Evolutionary conservation across 2,888 invertebrate species (phyloP).

Genomic region (Luperina testacea): DNA sequence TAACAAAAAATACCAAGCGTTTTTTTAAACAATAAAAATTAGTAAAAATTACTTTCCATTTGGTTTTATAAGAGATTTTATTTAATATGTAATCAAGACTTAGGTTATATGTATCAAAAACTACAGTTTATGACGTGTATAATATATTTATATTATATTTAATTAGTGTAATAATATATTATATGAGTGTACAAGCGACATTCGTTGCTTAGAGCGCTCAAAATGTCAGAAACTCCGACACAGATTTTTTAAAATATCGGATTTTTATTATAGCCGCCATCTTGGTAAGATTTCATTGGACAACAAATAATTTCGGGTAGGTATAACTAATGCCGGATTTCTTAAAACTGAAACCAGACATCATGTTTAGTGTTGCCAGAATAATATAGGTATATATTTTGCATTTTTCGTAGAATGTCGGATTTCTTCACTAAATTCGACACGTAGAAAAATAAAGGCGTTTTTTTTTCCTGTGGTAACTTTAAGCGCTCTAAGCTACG

Average conservation of each 20-base stretch:
- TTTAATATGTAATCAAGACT: slow-evolving; percentile 52
- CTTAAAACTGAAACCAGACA: slow-evolving; percentile 58
- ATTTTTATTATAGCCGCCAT: not conserved
- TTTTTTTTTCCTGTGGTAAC: not conserved
- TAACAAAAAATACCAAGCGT: slow-evolving; percentile 64
- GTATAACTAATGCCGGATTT: slow-evolving; percentile 34
- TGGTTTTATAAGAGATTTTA: slow-evolving; percentile 67
- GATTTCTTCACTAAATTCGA: slow-evolving; percentile 49
- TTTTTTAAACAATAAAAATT: slow-evolving; percentile 62
- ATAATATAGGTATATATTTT: slow-evolving; percentile 26
- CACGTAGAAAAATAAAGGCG: slow-evolving; percentile 42
- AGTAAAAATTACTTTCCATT: slow-evolving; percentile 60
- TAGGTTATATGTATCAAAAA: slow-evolving; percentile 70
- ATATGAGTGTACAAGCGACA: slow-evolving; percentile 55
- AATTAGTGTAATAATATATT: slow-evolving; percentile 59
- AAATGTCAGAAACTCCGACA: slow-evolving; percentile 2
- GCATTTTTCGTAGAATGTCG: slow-evolving; percentile 47
- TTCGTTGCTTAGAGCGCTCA: slow-evolving; percentile 43
- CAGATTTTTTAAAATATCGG: not conserved
- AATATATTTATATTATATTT: slow-evolving; percentile 49
- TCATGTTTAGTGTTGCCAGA: not conserved
- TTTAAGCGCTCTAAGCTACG: slow-evolving; percentile 46
- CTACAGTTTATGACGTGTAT: slow-evolving; percentile 53
- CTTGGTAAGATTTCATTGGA: not conserved
- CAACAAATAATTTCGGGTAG: slow-evolving; percentile 11